Evolutionary conservation across 2,797 vertebrate species (phyloP).

Genomic region (Melanotaenia nigrans): DNA sequence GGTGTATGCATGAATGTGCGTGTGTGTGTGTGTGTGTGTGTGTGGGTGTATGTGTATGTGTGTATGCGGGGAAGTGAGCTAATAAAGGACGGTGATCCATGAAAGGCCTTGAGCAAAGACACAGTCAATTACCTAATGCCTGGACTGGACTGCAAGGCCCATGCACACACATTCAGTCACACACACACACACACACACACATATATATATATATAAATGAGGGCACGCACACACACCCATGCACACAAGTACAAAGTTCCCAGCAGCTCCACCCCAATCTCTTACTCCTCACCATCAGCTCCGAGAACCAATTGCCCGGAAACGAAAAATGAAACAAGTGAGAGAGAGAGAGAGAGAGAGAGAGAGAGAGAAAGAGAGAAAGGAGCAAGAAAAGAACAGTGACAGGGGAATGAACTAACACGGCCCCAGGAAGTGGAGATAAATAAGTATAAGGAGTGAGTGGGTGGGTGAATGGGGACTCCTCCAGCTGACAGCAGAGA

Average conservation of each 20-base stretch:
- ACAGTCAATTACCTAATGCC: conserved; percentile 89
- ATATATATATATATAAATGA: conserved; percentile 7
- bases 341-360: conserved; percentile 52
- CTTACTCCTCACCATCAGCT: conserved; percentile 73
- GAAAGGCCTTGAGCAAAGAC: conserved; percentile 88
- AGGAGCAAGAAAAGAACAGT: conserved; percentile 55
- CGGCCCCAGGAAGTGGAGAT: conserved; percentile 75
- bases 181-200: conserved; percentile 61
- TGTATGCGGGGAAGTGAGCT: conserved; percentile 80
- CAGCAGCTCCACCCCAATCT: conserved; percentile 82
- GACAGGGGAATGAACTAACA: conserved; percentile 74
- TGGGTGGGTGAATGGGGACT: conserved; percentile 64
- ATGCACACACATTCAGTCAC: conserved; percentile 64
- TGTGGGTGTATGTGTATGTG: too few species aligned
- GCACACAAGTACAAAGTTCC: conserved; percentile 69
- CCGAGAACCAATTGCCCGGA: conserved; percentile 85
- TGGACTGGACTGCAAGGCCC: conserved; percentile 80
- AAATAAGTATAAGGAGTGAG: conserved; percentile 76
- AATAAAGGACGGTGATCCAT: conserved; percentile 89
- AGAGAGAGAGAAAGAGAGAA: conserved; percentile 65
- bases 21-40: conserved; percentile 59
- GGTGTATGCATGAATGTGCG: conserved; percentile 64
- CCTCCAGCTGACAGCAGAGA: conserved; percentile 57
- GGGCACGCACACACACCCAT: conserved; percentile 8
- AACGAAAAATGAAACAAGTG: conserved; percentile 79